Evolutionary conservation across 2,797 vertebrate species (phyloP).

Genomic region (Euphonia xanthogaster): DNA sequence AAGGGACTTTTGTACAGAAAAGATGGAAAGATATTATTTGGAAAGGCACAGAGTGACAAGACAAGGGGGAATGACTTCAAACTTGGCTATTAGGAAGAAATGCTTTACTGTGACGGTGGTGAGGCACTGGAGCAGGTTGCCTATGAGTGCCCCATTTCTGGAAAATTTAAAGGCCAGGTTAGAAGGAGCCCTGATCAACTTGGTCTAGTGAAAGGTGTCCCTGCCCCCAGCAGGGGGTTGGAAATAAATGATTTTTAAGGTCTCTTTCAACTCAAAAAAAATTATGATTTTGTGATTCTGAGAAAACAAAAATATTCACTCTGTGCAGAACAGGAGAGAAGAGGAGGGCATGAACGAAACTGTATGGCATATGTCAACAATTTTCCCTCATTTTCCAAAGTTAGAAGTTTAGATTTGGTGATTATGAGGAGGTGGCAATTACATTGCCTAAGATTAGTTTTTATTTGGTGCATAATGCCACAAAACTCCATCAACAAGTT

Average conservation of each 20-base stretch:
- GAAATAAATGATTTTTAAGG: background rate
- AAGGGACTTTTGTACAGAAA: background rate
- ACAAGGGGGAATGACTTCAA: background rate
- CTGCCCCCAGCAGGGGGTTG: accelerated
- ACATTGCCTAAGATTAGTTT: background rate
- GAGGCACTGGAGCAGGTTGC: background rate
- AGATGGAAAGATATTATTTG: background rate
- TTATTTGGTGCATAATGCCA: background rate
- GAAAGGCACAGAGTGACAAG: background rate
- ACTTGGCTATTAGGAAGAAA: background rate
- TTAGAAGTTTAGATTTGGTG: background rate
- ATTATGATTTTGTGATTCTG: background rate
- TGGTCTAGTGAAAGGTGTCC: background rate
- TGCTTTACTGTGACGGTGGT: background rate
- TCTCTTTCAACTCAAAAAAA: background rate
- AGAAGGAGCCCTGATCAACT: background rate
- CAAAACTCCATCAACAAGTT: background rate
- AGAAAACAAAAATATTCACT: background rate
- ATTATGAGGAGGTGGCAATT: background rate
- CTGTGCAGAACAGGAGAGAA: background rate
- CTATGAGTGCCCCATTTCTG: background rate
- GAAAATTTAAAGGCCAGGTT: background rate
- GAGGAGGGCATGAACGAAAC: background rate
- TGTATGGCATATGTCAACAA: background rate
- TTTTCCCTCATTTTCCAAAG: background rate